These are phyloP conservation scores for Acrocephalus scirpaceus DNA, from an alignment of 2,797 vertebrate genomes.

Conservation along the genomic window DNA sequence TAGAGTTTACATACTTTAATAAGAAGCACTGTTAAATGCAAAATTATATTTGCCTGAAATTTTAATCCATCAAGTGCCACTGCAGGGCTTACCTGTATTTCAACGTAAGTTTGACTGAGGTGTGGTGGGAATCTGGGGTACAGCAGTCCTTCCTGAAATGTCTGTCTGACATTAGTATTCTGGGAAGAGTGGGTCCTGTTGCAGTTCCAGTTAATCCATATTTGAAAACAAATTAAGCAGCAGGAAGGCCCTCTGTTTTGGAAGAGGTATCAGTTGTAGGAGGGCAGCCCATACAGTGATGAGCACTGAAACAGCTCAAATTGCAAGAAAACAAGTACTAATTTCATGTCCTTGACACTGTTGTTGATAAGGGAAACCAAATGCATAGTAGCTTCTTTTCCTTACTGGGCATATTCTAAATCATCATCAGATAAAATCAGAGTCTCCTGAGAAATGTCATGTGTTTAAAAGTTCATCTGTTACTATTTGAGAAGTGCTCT, in stretches of 20 bases:
- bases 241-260: neutral
- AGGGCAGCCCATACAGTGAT: neutral
- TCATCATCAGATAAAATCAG: neutral
- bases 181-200: neutral
- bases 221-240: neutral
- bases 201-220: neutral
- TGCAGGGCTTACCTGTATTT: constrained; percentile 44
- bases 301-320: neutral
- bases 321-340: neutral
- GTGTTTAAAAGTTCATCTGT: neutral
- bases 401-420: neutral
- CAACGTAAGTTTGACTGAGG: neutral
- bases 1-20: neutral
- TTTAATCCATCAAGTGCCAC: neutral
- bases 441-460: neutral
- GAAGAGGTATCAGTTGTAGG: neutral
- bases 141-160: neutral
- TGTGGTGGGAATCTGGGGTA: constrained; percentile 13
- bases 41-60: constrained; percentile 29
- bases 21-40: neutral
- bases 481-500: neutral
- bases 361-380: neutral
- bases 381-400: neutral
- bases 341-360: neutral
- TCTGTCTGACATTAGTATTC: neutral